Base-by-base conservation (phyloP, 2,888 invertebrate species). In the Ganaspis brasiliensis region DNA sequence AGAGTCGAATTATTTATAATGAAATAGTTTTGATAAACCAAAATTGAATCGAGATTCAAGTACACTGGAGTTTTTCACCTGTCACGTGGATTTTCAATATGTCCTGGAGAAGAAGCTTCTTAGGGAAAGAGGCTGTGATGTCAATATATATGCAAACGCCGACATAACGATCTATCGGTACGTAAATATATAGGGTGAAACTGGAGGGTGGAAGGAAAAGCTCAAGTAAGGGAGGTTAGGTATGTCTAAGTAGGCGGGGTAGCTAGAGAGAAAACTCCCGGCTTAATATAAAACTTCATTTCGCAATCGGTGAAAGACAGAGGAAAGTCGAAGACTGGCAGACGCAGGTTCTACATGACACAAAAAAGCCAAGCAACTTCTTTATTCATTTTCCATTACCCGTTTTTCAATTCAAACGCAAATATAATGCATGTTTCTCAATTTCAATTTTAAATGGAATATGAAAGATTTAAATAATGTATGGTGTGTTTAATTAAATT, bases 261-360 rank as follows among this genome's bases (percentile, higher is more conserved):
- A 81, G 84, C 76, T 80, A 79, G 83, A 83, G 82, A 83, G 83
- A 82, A 84, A 86, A 85, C 86, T 88, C 87, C 72, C 82, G 85
- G 89, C 91, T 91, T 90, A 90, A 90, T 91, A 90, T 91, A 90
- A 91, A 91, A 91, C 91, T 91, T 91, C 89, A 90, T 90, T 90
- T 91, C 89, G 89, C 90, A 90, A 91, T 91, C 90, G 90, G 89
- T 85, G 82, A 80, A 83, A 81, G 84, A 80, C 81, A 79, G 78
- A 83, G 79, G 78, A 84, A 86, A 82, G 52, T 52, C 84, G 85
- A 86, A 85, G 85, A 84, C 83, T 83, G 84, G 81, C 81, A 85
- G 86, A 85, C 85, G 85, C 87, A 87, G 87, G 86, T 86, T 61
- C 9, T 61, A 31, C 31, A 61, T 37, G 35, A 67, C 21, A 45